These are phyloP conservation scores for Chrysolina oricalcia DNA, from an alignment of 2,888 invertebrate species.

Conservation along the genomic window DNA sequence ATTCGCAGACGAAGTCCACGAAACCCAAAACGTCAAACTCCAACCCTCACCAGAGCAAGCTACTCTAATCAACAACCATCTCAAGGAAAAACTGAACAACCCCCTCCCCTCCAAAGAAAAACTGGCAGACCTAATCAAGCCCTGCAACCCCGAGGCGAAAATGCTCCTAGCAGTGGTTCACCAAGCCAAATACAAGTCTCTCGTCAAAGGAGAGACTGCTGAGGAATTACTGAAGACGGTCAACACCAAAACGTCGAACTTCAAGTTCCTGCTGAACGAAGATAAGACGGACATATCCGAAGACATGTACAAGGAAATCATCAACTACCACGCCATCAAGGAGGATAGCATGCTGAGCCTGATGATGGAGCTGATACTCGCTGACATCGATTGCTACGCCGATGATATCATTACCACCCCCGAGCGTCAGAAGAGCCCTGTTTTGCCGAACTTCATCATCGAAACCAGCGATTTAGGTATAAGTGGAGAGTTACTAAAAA, in stretches of 20 bases:
- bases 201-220: conserved; percentile 48
- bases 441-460: conserved; percentile 30
- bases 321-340: conserved; percentile 57
- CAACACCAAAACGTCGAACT: conserved; percentile 55
- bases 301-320: conserved; percentile 55
- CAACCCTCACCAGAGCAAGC: not conserved
- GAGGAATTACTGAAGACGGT: conserved; percentile 48
- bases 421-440: conserved; percentile 30
- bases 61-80: conserved; percentile 30
- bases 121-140: conserved; percentile 58
- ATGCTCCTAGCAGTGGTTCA: conserved; percentile 59
- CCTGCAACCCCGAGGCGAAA: conserved; percentile 59
- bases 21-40: conserved; percentile 36
- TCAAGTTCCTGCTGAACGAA: conserved; percentile 52
- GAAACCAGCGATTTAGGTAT: conserved; percentile 58
- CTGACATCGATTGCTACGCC: conserved; percentile 55
- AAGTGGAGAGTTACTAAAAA: not conserved
- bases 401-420: conserved; percentile 50
- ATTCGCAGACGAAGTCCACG: conserved; percentile 8
- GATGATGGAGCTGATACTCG: conserved; percentile 60
- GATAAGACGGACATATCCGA: conserved; percentile 37
- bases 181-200: conserved; percentile 54
- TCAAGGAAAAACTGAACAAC: conserved; percentile 44
- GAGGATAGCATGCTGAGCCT: conserved; percentile 60
- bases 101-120: conserved; percentile 57